These are phyloP conservation scores for Chiroxiphia lanceolata DNA, from an alignment of 2,797 vertebrate genomes.

Conservation along the genomic window DNA sequence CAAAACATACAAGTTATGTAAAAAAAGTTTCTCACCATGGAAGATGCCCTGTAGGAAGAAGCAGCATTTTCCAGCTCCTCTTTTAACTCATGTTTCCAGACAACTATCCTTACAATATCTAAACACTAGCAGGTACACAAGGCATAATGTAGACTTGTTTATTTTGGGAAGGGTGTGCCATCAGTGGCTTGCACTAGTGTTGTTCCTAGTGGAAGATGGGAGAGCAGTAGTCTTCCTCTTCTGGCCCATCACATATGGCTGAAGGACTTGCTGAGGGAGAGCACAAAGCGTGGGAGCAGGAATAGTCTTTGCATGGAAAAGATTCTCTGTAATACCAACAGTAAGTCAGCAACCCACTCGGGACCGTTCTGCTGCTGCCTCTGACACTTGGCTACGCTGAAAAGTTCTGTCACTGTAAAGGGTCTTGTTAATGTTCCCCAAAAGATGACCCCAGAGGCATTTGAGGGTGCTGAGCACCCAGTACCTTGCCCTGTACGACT, in stretches of 20 bases:
- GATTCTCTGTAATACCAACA: neutral
- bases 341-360: neutral
- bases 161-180: neutral
- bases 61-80: neutral
- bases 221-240: neutral
- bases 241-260: neutral
- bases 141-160: neutral
- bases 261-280: neutral
- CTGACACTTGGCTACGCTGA: neutral
- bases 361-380: neutral
- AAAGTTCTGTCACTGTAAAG: neutral
- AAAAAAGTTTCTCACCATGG: neutral
- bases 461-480: neutral
- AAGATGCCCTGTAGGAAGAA: neutral
- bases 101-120: neutral
- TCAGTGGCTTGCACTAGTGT: neutral
- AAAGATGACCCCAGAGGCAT: neutral
- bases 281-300: accelerated
- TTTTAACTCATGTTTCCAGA: neutral
- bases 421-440: neutral
- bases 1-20: neutral
- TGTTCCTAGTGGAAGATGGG: neutral
- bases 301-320: neutral
- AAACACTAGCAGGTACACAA: neutral
- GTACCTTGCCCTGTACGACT: neutral